These are phyloP conservation scores for Ceyx cyanopectus DNA, from an alignment of 2,113 vertebrate genomes.

Conservation along the genomic window DNA sequence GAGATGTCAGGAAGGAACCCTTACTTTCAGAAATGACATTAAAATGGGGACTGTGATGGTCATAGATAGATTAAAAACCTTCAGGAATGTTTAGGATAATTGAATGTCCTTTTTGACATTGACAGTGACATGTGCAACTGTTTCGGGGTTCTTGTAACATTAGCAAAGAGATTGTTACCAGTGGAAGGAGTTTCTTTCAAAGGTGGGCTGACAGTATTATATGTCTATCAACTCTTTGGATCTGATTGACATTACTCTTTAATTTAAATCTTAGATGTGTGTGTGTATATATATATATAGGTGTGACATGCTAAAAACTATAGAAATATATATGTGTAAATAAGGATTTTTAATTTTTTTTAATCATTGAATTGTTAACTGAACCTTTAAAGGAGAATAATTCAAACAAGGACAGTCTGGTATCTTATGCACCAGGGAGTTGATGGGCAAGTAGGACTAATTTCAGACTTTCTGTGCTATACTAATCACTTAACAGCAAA, in stretches of 20 bases:
- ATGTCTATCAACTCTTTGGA: background rate
- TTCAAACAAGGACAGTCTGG: no score
- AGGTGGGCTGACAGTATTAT: background rate
- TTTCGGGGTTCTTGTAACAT: background rate
- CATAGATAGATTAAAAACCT: background rate
- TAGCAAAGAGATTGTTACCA: background rate
- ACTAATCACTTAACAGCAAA: no score
- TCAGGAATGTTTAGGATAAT: background rate
- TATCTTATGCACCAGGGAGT: no score
- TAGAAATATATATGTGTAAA: background rate
- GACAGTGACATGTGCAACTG: background rate
- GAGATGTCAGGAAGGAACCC: background rate
- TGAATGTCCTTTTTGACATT: background rate
- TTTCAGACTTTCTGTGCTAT: no score
- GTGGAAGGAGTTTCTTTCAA: background rate
- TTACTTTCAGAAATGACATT: background rate
- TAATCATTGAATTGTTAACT: background rate
- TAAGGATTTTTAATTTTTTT: background rate
- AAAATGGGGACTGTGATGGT: background rate
- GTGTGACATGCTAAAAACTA: background rate
- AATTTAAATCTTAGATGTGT: background rate
- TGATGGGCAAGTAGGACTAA: no score
- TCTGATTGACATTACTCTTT: background rate
- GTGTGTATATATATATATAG: background rate
- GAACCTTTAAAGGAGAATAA: no score